Evolutionary conservation across 2,888 invertebrate species (phyloP).

Genomic region (Luffia ferchaultella): DNA sequence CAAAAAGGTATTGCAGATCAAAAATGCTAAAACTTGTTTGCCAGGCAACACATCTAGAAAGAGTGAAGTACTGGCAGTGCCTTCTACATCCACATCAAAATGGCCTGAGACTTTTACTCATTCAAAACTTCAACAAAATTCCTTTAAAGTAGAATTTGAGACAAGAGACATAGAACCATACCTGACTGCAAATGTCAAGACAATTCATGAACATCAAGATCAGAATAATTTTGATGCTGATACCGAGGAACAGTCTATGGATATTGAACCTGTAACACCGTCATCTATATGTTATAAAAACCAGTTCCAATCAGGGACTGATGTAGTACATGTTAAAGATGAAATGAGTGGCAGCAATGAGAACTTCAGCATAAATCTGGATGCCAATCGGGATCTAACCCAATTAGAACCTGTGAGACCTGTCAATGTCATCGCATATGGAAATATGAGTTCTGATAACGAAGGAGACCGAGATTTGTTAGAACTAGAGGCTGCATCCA

Average conservation of each 20-base stretch:
- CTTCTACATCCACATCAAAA: constrained; percentile 34
- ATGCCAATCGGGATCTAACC: constrained; percentile 14
- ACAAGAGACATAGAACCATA: constrained; percentile 16
- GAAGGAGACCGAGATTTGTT: constrained; percentile 48
- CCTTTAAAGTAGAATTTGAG: neutral
- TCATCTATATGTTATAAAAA: constrained; percentile 24
- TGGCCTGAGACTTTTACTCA: constrained; percentile 40
- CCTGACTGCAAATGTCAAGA: constrained; percentile 39
- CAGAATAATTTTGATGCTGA: constrained; percentile 40
- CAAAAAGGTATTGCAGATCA: constrained; percentile 53
- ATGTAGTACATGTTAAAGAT: constrained; percentile 32
- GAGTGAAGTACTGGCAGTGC: constrained; percentile 22
- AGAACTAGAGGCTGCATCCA: constrained; percentile 44
- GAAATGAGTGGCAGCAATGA: constrained; percentile 47
- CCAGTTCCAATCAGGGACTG: constrained; percentile 23
- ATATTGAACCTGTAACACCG: constrained; percentile 32
- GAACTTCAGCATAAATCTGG: constrained; percentile 28
- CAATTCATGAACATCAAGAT: constrained; percentile 25
- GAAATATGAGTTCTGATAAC: constrained; percentile 39
- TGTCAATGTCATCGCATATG: constrained; percentile 48
- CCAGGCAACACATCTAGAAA: constrained; percentile 13
- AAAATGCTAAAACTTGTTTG: constrained; percentile 33
- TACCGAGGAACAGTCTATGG: constrained; percentile 47
- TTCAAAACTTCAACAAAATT: constrained; percentile 28
- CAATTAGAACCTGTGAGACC: constrained; percentile 42